These are phyloP conservation scores for Megaleporinus macrocephalus DNA, from an alignment of 2,113 vertebrate genomes.

Conservation along the genomic window DNA sequence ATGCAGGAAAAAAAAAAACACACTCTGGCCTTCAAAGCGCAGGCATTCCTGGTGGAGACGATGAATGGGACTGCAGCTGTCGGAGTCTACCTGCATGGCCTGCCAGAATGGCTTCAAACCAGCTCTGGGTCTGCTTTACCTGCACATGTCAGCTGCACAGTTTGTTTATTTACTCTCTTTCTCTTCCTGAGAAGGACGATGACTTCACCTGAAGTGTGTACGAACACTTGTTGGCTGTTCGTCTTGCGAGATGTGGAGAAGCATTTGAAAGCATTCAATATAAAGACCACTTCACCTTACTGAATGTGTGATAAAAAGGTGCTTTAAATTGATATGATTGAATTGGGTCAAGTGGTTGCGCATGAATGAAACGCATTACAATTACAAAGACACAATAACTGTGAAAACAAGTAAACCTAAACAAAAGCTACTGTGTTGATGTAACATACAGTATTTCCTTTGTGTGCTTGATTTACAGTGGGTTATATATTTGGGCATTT, in stretches of 20 bases:
- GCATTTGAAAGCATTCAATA: neutral
- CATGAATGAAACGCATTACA: no score
- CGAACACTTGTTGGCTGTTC: conserved; percentile 4
- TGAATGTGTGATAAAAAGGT: neutral
- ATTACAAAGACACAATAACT: no score
- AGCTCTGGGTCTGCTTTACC: conserved; percentile 55
- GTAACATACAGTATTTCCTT: no score
- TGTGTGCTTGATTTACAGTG: no score
- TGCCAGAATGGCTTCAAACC: conserved; percentile 61
- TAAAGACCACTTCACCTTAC: neutral
- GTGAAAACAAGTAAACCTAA: no score
- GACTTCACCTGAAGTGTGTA: conserved; percentile 64
- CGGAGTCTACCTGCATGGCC: conserved; percentile 61
- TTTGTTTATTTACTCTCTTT: conserved; percentile 69
- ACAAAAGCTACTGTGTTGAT: no score
- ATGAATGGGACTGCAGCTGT: conserved; percentile 64
- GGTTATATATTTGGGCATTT: neutral
- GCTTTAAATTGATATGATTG: no score
- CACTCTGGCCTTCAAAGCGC: conserved; percentile 67
- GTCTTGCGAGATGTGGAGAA: neutral
- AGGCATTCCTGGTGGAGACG: conserved; percentile 65
- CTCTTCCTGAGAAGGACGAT: conserved; percentile 49
- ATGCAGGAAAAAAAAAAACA: conserved; percentile 65
- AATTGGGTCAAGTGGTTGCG: no score
- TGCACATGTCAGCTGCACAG: conserved; percentile 59